Evolutionary conservation across 2,888 invertebrate species (phyloP), one percentile per base, ranked within the genome.

Genomic region (Cantharis rustica): DNA sequence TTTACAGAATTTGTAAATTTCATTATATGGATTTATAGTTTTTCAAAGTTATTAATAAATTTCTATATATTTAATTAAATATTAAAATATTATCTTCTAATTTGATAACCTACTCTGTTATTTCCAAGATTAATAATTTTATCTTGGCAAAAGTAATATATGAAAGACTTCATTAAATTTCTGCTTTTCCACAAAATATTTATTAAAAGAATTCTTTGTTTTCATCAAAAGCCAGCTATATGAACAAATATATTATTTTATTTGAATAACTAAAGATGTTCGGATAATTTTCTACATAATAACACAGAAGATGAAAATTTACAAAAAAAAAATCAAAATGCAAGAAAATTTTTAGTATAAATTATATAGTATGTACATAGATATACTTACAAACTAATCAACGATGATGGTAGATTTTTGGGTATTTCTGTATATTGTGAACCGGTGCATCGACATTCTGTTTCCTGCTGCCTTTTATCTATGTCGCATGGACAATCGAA

Each of bases 361-460:
- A 27, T 2, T 2, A 27, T 27, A 2, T 20, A 26, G 0, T 1
- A 27, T 27, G 10, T 27, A 1, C 1, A 27, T 23, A 31, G 13
- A 23, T 71, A 47, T 77, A 86, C 87, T 85, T 84, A 87, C 87
- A 87, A 78, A 16, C 83, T 85, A 15, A 82, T 80, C 9, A 86
- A 76, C 10, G 81, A 80, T 16, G 79, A 80, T 7, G 84, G 81
- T 20, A 87, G 82, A 79, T 86, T 84, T 16, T 77, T 75, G 1
- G 87, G 87, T 26, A 87, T 83, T 69, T 87, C 85, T 70, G 83
- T 79, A 64, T 87, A 80, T 13, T 80, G 80, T 3, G 82, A 77
- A 9, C 87, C 87, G 15, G 81, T 83, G 74, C 87, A 87, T 31
- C 84, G 81, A 72, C 87, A 87, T 66, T 82, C 81, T 61, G 78